Conservation (phyloP, 1,140 invertebrate species). For the Drosophila sproati region DNA sequence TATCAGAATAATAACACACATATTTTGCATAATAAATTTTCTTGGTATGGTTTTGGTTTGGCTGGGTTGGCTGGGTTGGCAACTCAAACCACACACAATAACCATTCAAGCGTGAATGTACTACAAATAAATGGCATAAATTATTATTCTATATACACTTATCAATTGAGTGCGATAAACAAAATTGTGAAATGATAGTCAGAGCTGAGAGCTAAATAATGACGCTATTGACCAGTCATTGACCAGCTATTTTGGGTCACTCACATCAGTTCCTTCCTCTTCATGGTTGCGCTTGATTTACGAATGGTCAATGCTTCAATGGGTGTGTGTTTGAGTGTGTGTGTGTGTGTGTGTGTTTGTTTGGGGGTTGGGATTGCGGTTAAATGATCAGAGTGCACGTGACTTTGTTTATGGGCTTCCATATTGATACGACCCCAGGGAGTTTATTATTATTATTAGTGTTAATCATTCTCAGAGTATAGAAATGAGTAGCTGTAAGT, state of each 20-base stretch:
- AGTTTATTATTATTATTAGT: slow-evolving; percentile 2
- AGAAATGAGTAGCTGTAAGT: too few relatives aligned
- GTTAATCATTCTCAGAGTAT: too few relatives aligned
- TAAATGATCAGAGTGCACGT: slow-evolving; percentile 33
- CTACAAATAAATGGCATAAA: slow-evolving; percentile 69
- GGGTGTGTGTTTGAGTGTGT: slow-evolving; percentile 11
- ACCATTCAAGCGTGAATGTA: slow-evolving; percentile 48
- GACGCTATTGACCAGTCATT: slow-evolving; percentile 57
- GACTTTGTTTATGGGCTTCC: slow-evolving; percentile 21
- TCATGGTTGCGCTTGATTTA: slow-evolving; percentile 53
- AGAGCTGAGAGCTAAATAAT: slow-evolving; percentile 51
- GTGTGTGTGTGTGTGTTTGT: slow-evolving; percentile 12
- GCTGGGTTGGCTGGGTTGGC: slow-evolving; percentile 13
- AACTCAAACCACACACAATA: slow-evolving; percentile 16
- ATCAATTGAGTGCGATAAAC: slow-evolving; percentile 11
- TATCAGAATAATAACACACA: slow-evolving; percentile 45
- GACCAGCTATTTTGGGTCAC: slow-evolving; percentile 52
- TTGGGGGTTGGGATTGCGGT: neutral
- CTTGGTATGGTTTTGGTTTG: neutral
- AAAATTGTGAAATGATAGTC: slow-evolving; percentile 33
- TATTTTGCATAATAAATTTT: slow-evolving; percentile 65
- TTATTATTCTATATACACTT: slow-evolving; percentile 34
- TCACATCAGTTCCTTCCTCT: slow-evolving; percentile 29
- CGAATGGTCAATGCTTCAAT: neutral
- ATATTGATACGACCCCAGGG: slow-evolving; percentile 52